Evolutionary conservation across 2,888 invertebrate genomes (phyloP).

Genomic region (Exephanes ischioxanthus): DNA sequence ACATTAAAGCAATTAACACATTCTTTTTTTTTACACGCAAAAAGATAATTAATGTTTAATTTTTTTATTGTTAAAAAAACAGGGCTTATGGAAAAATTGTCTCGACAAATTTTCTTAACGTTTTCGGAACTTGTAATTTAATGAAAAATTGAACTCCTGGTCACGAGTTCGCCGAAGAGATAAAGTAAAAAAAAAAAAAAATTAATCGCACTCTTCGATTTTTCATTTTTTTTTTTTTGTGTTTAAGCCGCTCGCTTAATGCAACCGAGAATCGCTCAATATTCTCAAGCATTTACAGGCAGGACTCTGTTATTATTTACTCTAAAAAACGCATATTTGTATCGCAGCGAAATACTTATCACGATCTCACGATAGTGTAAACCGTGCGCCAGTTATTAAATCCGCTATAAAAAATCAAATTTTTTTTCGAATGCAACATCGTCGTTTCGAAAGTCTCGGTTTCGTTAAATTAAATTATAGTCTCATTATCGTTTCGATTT

Average conservation of each 20-base stretch:
- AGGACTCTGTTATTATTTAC: conserved; percentile 7
- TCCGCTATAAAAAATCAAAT: neutral
- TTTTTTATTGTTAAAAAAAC: too few relatives aligned
- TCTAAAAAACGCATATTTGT: conserved; percentile 5
- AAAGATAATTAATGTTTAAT: too few relatives aligned
- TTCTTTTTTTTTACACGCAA: too few relatives aligned
- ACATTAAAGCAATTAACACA: too few relatives aligned
- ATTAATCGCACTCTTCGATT: neutral
- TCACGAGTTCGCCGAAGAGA: too few relatives aligned
- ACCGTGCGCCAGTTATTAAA: neutral
- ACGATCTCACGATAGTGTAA: neutral
- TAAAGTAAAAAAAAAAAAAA: too few relatives aligned
- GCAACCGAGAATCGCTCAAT: neutral
- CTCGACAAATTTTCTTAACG: too few relatives aligned
- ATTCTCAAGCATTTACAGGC: neutral
- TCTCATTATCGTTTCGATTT: conserved; percentile 2
- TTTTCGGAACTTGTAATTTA: too few relatives aligned
- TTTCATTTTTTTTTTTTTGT: neutral
- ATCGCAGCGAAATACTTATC: neutral
- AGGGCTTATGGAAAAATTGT: too few relatives aligned
- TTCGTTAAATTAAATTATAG: conserved; percentile 40
- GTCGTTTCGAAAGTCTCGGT: conserved; percentile 10
- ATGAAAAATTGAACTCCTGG: too few relatives aligned
- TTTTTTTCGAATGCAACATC: conserved; percentile 34
- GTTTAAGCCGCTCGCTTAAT: neutral